These are phyloP conservation scores for Porites divaricata DNA, from an alignment of 92 coral and sea anemone genomes.

Conservation along the genomic window DNA sequence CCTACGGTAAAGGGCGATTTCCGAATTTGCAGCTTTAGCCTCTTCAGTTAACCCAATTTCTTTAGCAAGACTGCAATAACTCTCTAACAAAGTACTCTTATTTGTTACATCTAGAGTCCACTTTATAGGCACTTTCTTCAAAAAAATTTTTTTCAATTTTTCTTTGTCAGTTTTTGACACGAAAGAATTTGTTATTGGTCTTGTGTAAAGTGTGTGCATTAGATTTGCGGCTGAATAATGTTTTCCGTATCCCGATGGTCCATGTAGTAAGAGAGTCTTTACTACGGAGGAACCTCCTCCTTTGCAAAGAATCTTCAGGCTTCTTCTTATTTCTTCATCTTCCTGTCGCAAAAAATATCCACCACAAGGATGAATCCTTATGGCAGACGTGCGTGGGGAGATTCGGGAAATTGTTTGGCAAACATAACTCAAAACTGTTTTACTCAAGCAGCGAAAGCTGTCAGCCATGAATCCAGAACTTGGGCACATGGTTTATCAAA, in stretches of 20 bases:
- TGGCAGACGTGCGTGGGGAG: background rate
- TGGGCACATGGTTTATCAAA: background rate
- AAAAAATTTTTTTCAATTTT: background rate
- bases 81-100: conserved; percentile 2
- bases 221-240: conserved; percentile 11
- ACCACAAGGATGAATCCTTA: conserved; percentile 1
- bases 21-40: conserved; percentile 3
- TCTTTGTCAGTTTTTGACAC: background rate
- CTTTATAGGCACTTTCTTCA: background rate
- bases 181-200: background rate
- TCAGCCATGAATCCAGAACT: background rate
- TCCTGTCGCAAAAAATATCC: conserved; percentile 25
- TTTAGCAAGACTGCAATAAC: conserved; percentile 29
- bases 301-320: background rate
- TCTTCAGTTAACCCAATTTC: conserved; percentile 15
- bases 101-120: conserved; percentile 22
- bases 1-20: conserved; percentile 1
- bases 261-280: conserved; percentile 18
- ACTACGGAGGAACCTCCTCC: background rate
- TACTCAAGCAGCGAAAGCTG: background rate
- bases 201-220: conserved; percentile 13
- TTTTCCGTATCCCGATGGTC: conserved; percentile 31
- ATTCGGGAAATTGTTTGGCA: background rate
- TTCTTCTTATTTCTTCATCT: conserved; percentile 5
- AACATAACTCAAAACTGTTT: background rate